A percentile compares a stretch with the other conserved stretches of the same genome.
phyloP scores from a whole-genome alignment of 2,888 invertebrate species.

The Andrena bicolor region DNA sequence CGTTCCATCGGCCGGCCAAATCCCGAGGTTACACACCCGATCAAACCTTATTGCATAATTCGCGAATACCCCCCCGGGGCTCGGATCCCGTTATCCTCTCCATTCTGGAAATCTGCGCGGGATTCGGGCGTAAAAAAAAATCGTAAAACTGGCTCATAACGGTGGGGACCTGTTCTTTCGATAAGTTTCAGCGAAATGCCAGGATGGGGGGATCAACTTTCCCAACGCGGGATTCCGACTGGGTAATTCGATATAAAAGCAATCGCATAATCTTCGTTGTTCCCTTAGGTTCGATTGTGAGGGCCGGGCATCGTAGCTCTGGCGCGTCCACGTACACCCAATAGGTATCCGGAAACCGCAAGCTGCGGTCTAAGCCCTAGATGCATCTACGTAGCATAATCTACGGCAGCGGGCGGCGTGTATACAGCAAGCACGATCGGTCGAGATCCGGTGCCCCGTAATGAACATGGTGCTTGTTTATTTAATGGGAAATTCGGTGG shows the following conservation, averaged over 20 bases:
- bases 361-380: conserved; percentile 81
- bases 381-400: conserved; percentile 74
- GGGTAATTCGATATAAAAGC: conserved; percentile 6
- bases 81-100: conserved; percentile 17
- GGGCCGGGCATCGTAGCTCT: conserved; percentile 26
- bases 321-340: conserved; percentile 44
- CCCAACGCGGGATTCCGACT: background rate
- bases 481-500: conserved; percentile 85
- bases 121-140: background rate
- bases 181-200: background rate
- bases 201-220: background rate
- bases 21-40: conserved; percentile 35
- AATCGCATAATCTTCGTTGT: conserved; percentile 42
- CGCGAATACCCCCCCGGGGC: conserved; percentile 6
- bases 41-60: conserved; percentile 51
- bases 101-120: background rate
- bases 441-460: conserved; percentile 76
- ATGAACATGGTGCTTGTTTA: conserved; percentile 85
- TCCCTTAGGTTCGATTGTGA: conserved; percentile 42
- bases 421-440: conserved; percentile 66
- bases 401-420: conserved; percentile 69
- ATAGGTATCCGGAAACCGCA: conserved; percentile 70
- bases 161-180: background rate
- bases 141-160: background rate
- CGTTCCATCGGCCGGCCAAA: conserved; percentile 22